Conservation (phyloP, 2,113 vertebrate genomes). For the Limanda limanda region DNA sequence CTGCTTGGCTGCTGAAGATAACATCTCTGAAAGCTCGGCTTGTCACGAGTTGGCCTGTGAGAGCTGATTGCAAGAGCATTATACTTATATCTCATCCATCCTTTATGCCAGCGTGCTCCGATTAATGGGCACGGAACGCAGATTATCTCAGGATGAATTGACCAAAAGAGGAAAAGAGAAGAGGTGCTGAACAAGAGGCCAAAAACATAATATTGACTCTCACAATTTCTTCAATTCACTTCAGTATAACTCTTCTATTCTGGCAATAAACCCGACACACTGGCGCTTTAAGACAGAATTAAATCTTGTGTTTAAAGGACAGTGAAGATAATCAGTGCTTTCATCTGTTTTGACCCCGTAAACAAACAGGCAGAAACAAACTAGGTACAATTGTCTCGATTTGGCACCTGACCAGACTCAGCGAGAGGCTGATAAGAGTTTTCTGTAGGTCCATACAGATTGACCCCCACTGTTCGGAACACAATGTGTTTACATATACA, state of each 20-base stretch:
- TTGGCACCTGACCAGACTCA: conserved; percentile 6
- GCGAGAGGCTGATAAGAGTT: not conserved
- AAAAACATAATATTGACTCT: conserved; percentile 2
- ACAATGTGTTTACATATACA: too few species aligned
- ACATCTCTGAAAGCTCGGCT: conserved; percentile 54
- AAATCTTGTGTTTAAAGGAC: not conserved
- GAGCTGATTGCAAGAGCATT: conserved; percentile 47
- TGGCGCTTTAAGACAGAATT: not conserved
- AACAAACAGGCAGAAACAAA: not conserved
- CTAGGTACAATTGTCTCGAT: not conserved
- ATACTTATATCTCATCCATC: not conserved
- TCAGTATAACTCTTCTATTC: not conserved
- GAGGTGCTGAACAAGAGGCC: not conserved
- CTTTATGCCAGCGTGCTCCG: not conserved
- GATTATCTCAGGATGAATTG: not conserved
- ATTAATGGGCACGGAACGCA: not conserved
- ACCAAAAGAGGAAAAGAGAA: not conserved
- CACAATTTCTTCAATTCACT: not conserved
- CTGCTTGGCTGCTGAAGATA: conserved; percentile 61
- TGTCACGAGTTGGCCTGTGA: conserved; percentile 45
- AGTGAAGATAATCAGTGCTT: conserved; percentile 3
- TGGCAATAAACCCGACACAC: not conserved
- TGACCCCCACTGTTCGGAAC: too few species aligned
- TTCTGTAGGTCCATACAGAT: not conserved
- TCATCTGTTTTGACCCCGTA: conserved; percentile 5